These are phyloP conservation scores for Glaucopsyche alexis DNA, from an alignment of 2,888 invertebrate genomes.

Conservation along the genomic window DNA sequence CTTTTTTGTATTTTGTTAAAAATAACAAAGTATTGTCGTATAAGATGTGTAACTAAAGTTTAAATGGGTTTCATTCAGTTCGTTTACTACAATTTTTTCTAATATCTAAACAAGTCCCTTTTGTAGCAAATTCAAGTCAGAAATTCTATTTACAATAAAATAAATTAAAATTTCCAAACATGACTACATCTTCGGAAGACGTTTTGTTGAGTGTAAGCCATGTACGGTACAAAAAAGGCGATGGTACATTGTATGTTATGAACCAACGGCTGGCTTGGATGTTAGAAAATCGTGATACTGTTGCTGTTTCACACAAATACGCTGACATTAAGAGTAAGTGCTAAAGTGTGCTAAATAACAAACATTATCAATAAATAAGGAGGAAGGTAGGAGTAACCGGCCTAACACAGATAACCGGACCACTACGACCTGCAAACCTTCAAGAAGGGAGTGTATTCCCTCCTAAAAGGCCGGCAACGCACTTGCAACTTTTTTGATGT, in stretches of 20 bases:
- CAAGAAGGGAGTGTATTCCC: too few relatives aligned
- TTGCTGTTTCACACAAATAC: constrained; percentile 95
- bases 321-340: constrained; percentile 96
- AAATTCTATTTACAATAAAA: neutral
- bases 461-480: too few relatives aligned
- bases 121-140: neutral
- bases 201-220: constrained; percentile 94
- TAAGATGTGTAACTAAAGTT: neutral
- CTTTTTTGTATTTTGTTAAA: neutral
- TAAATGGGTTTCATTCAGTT: neutral
- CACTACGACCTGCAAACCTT: too few relatives aligned
- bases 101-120: neutral
- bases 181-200: constrained; percentile 96
- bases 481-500: too few relatives aligned
- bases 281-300: constrained; percentile 94
- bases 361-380: too few relatives aligned
- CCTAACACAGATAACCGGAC: too few relatives aligned
- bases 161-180: constrained; percentile 48
- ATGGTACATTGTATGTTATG: constrained; percentile 97
- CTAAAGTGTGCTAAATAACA: neutral
- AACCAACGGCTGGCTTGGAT: constrained; percentile 98
- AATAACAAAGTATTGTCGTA: neutral
- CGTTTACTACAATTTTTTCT: neutral
- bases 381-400: too few relatives aligned
- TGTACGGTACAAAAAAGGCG: constrained; percentile 97